Conservation (phyloP, 2,113 vertebrate genomes). For the Esox niger region DNA sequence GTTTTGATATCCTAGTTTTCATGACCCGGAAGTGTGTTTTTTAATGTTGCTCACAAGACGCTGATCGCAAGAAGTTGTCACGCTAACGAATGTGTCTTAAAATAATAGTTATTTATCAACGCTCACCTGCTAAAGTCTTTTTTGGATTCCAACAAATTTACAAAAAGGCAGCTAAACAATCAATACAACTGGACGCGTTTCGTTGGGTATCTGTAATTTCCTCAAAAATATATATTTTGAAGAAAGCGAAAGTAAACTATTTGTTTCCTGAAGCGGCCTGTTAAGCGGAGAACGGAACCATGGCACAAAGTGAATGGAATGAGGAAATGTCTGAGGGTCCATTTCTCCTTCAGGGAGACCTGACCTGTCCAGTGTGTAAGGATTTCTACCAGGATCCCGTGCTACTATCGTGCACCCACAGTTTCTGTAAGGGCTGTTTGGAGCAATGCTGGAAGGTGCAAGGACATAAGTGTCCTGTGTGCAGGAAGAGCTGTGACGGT, state of each 20-base stretch:
- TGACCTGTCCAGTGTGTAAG: conserved; percentile 68
- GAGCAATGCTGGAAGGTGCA: background rate
- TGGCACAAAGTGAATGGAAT: conserved; percentile 43
- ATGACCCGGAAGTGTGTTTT: no score
- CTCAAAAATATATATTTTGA: background rate
- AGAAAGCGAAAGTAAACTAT: conserved; percentile 55
- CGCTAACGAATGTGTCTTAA: background rate
- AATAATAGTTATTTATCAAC: background rate
- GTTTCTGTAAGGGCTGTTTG: conserved; percentile 66
- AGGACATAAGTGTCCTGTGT: conserved; percentile 55
- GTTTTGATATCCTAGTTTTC: no score
- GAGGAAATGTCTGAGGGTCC: conserved; percentile 51
- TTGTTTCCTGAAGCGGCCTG: background rate
- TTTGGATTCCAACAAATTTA: background rate
- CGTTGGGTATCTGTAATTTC: background rate
- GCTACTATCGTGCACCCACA: conserved; percentile 67
- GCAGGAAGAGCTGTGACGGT: conserved; percentile 31
- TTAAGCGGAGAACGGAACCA: background rate
- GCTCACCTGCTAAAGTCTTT: background rate
- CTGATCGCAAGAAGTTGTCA: no score
- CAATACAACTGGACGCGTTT: background rate
- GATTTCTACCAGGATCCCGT: conserved; percentile 59
- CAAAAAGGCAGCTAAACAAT: background rate
- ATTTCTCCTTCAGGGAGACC: conserved; percentile 50
- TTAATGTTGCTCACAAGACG: no score